Evolutionary conservation across 2,888 invertebrate species (phyloP), one percentile per base, ranked within the genome.

Genomic region (Eutolmus rufibarbis): DNA sequence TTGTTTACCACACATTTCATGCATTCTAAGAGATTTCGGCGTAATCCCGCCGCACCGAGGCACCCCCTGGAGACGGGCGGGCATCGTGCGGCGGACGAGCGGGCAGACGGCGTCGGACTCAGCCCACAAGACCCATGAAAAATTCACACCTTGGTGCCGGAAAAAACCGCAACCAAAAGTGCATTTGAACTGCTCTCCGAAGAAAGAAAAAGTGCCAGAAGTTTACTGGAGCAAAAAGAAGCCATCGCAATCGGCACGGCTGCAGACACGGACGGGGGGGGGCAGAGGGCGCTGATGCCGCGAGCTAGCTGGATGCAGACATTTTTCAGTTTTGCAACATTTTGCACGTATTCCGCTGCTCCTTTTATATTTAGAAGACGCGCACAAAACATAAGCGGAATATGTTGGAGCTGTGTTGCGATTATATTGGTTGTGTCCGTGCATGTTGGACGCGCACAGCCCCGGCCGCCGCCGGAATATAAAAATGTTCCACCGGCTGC

Each of bases 1-100:
- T 86, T 86, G 86, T 86, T 86, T 86, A 86, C 86, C 79, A 40
- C 78, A 86, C 78, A 86, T 86, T 86, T 56, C 77, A 79, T 86
- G 86, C 86, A 86, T 86, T 78, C 77, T 86, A 57, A 78, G 37
- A 57, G 74, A 74, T 85, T 74, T 85, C 28, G 85, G 74, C 46
- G 8, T 28, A 28, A 28, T 28, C 66, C 28, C 66, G 66, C 23
- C 66, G 28, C 28, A 14, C 14, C 66, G n/a, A 8, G 23, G 34
- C 19, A 23, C 19, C 40, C 46, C 46, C 0, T 8, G 28, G n/a
- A 46, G 8, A 46, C 40, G 19, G 56, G 23, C n/a, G 16, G 74
- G 0, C 16, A 16, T 43, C 5, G 74, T 16, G 74, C 84, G 40
- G 8, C 57, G 37, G 31, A 51, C 81, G 34, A 56, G 31, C 82